Evolutionary conservation across 2,797 vertebrate species (phyloP), one percentile per base, ranked within the genome.

Genomic region (Acanthurus leucopareius): DNA sequence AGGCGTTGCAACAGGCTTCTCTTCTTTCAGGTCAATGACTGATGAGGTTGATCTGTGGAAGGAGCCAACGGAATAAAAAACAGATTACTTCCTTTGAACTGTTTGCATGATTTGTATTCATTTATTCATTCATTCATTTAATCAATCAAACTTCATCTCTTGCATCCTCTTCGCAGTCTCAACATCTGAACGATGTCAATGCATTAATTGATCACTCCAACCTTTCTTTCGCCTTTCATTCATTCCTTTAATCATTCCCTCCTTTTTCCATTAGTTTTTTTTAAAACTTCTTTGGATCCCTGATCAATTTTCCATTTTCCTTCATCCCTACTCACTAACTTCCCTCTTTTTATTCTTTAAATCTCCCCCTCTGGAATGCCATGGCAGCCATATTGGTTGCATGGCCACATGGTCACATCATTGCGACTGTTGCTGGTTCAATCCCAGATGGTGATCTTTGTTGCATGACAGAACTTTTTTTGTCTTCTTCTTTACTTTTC

Each of bases 31-130:
- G 59, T 75, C 52, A 25, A 56, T 66, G 53, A 6, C 40, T 13
- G 65, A 59, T 61, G 49, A 64, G 69, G 32, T 28, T 22, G 20
- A 78, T 83, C 92, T 93, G 80, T 20, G 10, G 58, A 84, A 56
- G 71, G 19, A 87, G 70, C 5, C 20, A 79, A 73, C 10, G 3
- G 28, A 54, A 2, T 59, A 49, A 57, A 28, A 56, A 15, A 25
- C 13, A 76, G 51, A 40, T 77, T 0, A 49, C 61, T 32, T 75
- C 1, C 14, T 64, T 51, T 57, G 22, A 51, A 47, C 5, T 53
- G 52, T n/a, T 22, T 42, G 54, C 22, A 52, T 45, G 2, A 25
- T 47, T 60, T 56, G 35, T 28, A 58, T 28, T 58, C 54, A 16
- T 1, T 11, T 6, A 10, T 2, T 32, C 5, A 42, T 44, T 28